Evolutionary conservation across 2,797 vertebrate species (phyloP).

Genomic region (Spheniscus humboldti): DNA sequence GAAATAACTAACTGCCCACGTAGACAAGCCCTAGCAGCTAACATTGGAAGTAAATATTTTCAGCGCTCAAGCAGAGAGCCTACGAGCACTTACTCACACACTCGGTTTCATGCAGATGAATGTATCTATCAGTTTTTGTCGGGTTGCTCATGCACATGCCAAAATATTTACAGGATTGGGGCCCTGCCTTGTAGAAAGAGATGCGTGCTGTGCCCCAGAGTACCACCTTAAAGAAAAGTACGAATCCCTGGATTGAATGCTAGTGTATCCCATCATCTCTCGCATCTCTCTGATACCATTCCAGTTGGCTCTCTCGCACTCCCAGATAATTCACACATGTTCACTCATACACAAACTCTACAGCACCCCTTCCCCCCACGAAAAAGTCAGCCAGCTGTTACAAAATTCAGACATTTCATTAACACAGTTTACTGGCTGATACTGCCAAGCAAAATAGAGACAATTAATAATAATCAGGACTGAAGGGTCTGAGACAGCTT

Average conservation of each 20-base stretch:
- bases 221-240: background rate
- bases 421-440: conserved; percentile 28
- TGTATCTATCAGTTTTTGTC: background rate
- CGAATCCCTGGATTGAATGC: background rate
- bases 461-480: conserved; percentile 37
- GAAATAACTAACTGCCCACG: background rate
- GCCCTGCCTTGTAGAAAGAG: background rate
- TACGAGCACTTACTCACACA: background rate
- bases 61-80: background rate
- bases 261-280: background rate
- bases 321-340: background rate
- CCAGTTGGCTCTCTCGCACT: background rate
- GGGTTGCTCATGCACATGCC: background rate
- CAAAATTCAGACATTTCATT: conserved; percentile 42
- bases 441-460: conserved; percentile 50
- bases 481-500: conserved; percentile 6
- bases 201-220: fast-evolving
- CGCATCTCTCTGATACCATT: background rate
- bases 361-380: background rate
- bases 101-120: background rate
- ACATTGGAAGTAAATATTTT: background rate
- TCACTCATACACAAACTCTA: background rate
- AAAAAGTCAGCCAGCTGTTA: conserved; percentile 37
- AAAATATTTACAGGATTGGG: background rate
- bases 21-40: background rate